These are phyloP conservation scores for Agriopis leucophaearia DNA, from an alignment of 2,888 invertebrate genomes.

Conservation along the genomic window DNA sequence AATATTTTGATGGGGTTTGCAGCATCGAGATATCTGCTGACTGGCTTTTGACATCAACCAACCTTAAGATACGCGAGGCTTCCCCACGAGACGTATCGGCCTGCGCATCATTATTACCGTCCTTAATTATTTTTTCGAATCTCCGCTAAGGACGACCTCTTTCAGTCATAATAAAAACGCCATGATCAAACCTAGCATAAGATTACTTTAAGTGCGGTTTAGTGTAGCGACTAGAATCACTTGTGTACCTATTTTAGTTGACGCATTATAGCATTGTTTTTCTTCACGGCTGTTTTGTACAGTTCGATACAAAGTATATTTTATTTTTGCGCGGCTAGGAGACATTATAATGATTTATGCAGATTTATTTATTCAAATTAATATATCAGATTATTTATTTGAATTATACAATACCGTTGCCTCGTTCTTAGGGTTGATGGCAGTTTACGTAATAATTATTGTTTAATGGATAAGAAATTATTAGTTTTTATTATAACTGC, in stretches of 20 bases:
- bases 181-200: constrained; percentile 80
- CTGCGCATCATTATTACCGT: constrained; percentile 81
- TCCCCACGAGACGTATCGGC: constrained; percentile 76
- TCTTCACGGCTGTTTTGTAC: constrained; percentile 76
- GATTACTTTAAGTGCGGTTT: constrained; percentile 76
- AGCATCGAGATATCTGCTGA: constrained; percentile 87
- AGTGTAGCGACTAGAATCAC: constrained; percentile 72
- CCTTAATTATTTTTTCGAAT: constrained; percentile 69
- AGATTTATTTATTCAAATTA: constrained; percentile 74
- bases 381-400: constrained; percentile 75
- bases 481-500: constrained; percentile 72
- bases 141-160: constrained; percentile 62
- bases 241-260: constrained; percentile 81
- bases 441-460: constrained; percentile 65
- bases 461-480: constrained; percentile 64
- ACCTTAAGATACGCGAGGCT: constrained; percentile 81
- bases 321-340: constrained; percentile 75
- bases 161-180: constrained; percentile 79
- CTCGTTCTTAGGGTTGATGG: constrained; percentile 70
- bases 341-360: constrained; percentile 73
- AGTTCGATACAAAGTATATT: constrained; percentile 77
- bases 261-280: constrained; percentile 63
- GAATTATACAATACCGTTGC: constrained; percentile 70
- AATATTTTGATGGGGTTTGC: constrained; percentile 84
- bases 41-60: constrained; percentile 86